Evolutionary conservation across 2,797 vertebrate species (phyloP).

Genomic region (Gila robusta): DNA sequence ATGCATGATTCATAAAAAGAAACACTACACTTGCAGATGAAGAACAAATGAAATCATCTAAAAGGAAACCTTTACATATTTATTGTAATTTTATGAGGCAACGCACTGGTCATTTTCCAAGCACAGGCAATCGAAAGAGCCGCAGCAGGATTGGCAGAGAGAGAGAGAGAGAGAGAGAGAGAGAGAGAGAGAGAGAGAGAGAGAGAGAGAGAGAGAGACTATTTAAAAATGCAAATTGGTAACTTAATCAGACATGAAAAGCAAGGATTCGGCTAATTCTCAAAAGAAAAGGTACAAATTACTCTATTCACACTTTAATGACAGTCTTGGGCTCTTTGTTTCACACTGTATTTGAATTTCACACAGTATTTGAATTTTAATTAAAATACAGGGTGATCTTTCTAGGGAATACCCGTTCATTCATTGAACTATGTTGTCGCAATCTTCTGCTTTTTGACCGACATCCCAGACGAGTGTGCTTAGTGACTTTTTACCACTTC

Average conservation of each 20-base stretch:
- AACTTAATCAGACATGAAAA: conserved; percentile 78
- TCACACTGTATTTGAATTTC: conserved; percentile 54
- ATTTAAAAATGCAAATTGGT: conserved; percentile 84
- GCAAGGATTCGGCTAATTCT: conserved; percentile 74
- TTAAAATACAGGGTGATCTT: conserved; percentile 35
- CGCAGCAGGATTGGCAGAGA: conserved; percentile 70
- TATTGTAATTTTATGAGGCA: conserved; percentile 73
- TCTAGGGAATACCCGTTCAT: conserved; percentile 32
- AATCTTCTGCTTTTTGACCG: conserved; percentile 24
- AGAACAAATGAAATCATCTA: conserved; percentile 40
- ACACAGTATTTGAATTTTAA: conserved; percentile 52
- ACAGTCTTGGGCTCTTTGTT: conserved; percentile 69
- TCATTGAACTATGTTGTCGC: conserved; percentile 17
- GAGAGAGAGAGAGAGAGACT: conserved; percentile 61
- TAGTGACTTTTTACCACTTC: conserved; percentile 26
- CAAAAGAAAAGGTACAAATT: conserved; percentile 73
- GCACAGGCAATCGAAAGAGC: conserved; percentile 78
- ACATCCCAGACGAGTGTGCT: not conserved
- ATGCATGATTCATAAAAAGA: conserved; percentile 51
- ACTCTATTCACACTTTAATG: conserved; percentile 69
- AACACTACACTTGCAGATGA: conserved; percentile 21
- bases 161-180: conserved; percentile 19
- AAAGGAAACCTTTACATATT: conserved; percentile 71
- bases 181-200: conserved; percentile 20
- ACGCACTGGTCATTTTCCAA: conserved; percentile 82